Base-by-base conservation (phyloP, 2,797 vertebrate genomes). In the Coreius guichenoti region DNA sequence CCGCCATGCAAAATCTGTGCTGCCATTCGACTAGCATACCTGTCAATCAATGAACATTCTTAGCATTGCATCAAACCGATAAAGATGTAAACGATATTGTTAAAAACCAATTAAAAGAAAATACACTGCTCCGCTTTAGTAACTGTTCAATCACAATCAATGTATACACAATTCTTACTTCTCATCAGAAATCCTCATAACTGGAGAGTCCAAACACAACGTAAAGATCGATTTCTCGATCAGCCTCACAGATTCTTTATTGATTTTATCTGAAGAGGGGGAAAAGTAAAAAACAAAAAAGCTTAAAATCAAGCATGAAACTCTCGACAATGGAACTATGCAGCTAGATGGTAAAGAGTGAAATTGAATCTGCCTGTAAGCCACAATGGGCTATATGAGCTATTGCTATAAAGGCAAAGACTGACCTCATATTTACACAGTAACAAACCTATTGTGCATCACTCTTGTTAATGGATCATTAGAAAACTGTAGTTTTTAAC, bases 1-100 rank as follows among this genome's bases (percentile, higher is more conserved):
- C 96, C 96, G 4, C 96, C 96, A 0, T 97, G 96, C 13, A 97
- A 93, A 80, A 97, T 90, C 92, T 97, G 96, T 0, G 96, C 96
- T 0, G 96, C 95, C 87, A 96, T 97, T n/a, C 96, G 94, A 89
- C 96, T 97, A 12, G 95, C 94, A 29, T 97, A 96, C 90, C 95
- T 96, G 92, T 83, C 91, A 91, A 84, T 91, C 54, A 85, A 54
- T 29, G 6, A 61, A 78, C 58, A 78, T 16, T 49, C 33, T 80
- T 29, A 26, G 47, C 61, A 65, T 51, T 4, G 17, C n/a, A 68
- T 29, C 33, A 39, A 58, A 58, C 13, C 0, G 2, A 36, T 39
- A 54, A 33, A 56, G 29, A 75, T 36, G 11, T 23, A 23, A 33
- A 54, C 5, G 12, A 29, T 3, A 47, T 29, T 26, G 16, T 49